phyloP scores from a whole-genome alignment of 2,113 vertebrate genomes.

The Pantherophis guttatus region DNA sequence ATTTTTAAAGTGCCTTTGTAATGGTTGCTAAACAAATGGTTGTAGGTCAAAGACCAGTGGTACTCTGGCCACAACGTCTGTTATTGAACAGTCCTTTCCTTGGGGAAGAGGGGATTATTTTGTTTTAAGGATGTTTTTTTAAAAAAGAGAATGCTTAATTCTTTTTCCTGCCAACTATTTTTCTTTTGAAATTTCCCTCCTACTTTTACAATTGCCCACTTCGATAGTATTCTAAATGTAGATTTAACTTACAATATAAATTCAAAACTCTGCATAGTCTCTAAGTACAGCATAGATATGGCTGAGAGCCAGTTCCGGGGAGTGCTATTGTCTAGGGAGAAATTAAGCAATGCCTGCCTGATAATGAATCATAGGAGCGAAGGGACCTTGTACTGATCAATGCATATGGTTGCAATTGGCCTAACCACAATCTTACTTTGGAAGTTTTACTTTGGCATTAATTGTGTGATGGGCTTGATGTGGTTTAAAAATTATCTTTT shows the following conservation, averaged over 20 bases:
- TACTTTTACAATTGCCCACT: not conserved
- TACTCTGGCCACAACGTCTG: not conserved
- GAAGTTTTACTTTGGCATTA: slow-evolving; percentile 25
- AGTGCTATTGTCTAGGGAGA: not conserved
- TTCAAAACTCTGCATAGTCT: not conserved
- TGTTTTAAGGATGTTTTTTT: not conserved
- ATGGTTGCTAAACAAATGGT: not conserved
- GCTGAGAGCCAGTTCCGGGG: not conserved
- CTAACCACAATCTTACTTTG: not conserved
- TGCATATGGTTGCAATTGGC: not conserved
- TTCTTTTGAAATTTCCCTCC: not conserved
- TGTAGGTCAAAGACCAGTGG: not conserved
- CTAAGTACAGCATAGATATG: not conserved
- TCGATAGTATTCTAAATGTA: not conserved
- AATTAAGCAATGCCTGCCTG: not conserved
- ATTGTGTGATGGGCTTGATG: not conserved
- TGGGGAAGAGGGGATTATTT: not conserved
- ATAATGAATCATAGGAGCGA: not conserved
- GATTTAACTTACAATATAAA: not conserved
- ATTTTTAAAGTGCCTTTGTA: not conserved
- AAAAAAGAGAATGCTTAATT: not conserved
- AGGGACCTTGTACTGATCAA: not conserved
- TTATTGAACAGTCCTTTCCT: not conserved
- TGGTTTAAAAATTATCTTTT: not conserved
- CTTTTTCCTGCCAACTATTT: not conserved